Evolutionary conservation across 2,797 vertebrate genomes (phyloP), one percentile per base, ranked within the genome.

Genomic region (Paedocypris micromegethes): DNA sequence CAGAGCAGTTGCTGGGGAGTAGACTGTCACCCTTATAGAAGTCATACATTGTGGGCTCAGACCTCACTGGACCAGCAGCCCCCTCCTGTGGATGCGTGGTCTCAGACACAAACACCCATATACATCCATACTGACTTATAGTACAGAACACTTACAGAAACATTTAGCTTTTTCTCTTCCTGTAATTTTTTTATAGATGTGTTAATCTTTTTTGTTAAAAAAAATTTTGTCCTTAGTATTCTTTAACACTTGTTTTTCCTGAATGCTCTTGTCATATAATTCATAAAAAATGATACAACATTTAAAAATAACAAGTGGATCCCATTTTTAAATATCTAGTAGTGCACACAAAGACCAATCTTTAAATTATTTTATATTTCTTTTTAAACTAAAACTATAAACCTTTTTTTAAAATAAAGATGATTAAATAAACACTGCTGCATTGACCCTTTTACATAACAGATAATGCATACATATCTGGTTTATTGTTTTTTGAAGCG

Each of bases 1-100:
- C 66, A 23, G 6, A 44, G 72, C 46, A 72, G 23, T 65, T 64
- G 7, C 60, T 65, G 77, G 48, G 55, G 42, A 68, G 68, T 68
- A 7, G 43, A 41, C 45, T 77, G 75, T 73, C 65, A 71, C 68
- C 61, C 73, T 78, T 58, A 72, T 52, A 44, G 43, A 46, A 64
- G 68, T 69, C 43, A 58, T 81, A 78, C 79, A 74, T 79, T 69
- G 50, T 74, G 79, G 82, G 82, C 76, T 84, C 85, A 80, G 81
- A 83, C 78, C 87, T 68, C 58, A 43, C 63, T 66, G 66, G 66
- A 9, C 58, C 69, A 75, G 59, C 64, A 74, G 74, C 78, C 58
- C 81, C 81, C 79, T 75, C 81, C 46, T 57, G 79, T 79, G 81
- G 79, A 74, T 45, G 52, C 58, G 59, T 58, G 52, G 41, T 51